These are phyloP conservation scores for Coranthus polyacanthus DNA, from an alignment of 2,797 vertebrate genomes.

Conservation along the genomic window DNA sequence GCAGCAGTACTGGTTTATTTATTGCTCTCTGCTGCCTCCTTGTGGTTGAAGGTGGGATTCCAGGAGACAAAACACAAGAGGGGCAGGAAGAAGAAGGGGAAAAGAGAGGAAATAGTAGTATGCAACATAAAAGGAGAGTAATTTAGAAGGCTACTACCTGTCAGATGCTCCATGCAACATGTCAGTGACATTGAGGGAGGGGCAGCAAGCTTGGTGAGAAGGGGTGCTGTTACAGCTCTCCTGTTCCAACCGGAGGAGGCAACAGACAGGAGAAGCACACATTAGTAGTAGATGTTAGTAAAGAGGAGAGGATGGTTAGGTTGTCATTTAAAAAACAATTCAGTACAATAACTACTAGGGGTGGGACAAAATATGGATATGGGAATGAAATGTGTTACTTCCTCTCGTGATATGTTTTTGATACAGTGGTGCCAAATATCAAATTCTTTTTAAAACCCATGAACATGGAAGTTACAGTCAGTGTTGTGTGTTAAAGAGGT, in stretches of 20 bases:
- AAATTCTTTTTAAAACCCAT: too few species aligned
- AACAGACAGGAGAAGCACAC: conserved; percentile 51
- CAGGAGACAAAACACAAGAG: conserved; percentile 21
- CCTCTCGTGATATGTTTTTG: too few species aligned
- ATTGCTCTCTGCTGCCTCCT: conserved; percentile 79
- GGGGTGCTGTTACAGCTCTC: conserved; percentile 83
- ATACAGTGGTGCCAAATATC: too few species aligned
- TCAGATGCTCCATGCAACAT: conserved; percentile 83
- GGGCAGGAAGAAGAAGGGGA: not conserved
- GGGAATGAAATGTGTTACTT: too few species aligned
- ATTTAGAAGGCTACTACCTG: conserved; percentile 74
- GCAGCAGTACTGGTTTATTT: conserved; percentile 45
- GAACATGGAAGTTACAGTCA: too few species aligned
- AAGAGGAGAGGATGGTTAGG: conserved; percentile 26
- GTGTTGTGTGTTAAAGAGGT: too few species aligned
- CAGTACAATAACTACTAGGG: not conserved
- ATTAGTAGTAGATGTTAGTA: conserved; percentile 67
- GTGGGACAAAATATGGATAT: too few species aligned
- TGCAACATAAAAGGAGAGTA: conserved; percentile 18
- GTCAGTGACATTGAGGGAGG: conserved; percentile 82
- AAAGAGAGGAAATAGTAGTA: conserved; percentile 2
- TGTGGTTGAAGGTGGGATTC: conserved; percentile 67
- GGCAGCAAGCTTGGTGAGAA: conserved; percentile 83
- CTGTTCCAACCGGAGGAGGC: conserved; percentile 67
- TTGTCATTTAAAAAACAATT: conserved; percentile 12